Evolutionary conservation across 2,113 vertebrate species (phyloP).

Genomic region (Hipposideros armiger): DNA sequence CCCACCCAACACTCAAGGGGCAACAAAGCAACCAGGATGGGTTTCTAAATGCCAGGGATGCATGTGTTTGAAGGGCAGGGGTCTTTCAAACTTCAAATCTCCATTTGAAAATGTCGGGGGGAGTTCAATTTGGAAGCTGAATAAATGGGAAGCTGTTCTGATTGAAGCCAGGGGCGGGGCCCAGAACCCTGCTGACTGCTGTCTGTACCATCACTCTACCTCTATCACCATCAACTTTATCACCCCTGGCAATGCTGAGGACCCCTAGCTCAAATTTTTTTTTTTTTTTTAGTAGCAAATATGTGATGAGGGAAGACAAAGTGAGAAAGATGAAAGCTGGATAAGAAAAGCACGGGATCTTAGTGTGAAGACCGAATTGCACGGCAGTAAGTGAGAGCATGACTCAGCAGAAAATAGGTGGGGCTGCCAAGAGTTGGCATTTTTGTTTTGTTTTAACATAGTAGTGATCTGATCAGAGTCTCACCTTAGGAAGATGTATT

Average conservation of each 20-base stretch:
- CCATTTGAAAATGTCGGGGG: neutral
- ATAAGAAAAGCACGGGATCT: neutral
- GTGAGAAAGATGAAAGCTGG: neutral
- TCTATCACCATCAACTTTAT: neutral
- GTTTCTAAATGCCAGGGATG: neutral
- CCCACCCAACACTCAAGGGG: neutral
- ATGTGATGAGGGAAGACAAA: neutral
- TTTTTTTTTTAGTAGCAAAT: neutral
- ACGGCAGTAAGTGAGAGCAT: neutral
- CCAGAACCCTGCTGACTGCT: neutral
- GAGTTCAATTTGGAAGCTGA: neutral
- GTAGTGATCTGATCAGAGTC: neutral
- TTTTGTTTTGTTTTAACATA: neutral
- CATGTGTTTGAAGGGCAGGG: neutral
- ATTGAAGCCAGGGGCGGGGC: neutral
- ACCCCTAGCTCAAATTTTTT: neutral
- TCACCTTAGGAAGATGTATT: neutral
- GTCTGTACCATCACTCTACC: neutral
- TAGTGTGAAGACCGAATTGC: neutral
- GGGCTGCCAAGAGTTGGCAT: neutral
- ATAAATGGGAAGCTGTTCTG: neutral
- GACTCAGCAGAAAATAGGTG: neutral
- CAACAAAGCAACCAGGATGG: neutral
- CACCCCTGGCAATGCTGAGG: neutral
- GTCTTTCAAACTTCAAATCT: neutral